These are phyloP conservation scores for Diachrysia chrysitis DNA, from an alignment of 2,888 invertebrate species.

Conservation along the genomic window DNA sequence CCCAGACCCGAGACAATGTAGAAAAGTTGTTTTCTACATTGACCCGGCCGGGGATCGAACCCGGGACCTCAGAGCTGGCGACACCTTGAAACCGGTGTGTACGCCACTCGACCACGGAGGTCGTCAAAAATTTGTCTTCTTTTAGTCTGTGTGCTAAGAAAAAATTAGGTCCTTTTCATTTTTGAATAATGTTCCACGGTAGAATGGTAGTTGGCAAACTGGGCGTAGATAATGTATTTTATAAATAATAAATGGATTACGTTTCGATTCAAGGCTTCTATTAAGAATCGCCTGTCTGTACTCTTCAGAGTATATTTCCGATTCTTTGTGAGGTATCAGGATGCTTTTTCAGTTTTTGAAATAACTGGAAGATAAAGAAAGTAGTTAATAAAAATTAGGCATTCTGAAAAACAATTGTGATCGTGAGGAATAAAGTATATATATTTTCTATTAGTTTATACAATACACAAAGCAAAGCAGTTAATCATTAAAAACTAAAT, in stretches of 20 bases:
- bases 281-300: conserved; percentile 23
- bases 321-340: conserved; percentile 18
- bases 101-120: too few relatives aligned
- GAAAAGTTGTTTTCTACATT: too few relatives aligned
- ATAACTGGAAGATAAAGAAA: conserved; percentile 33
- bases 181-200: conserved; percentile 55
- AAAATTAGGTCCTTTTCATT: conserved; percentile 38
- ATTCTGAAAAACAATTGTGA: background rate
- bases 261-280: conserved; percentile 21
- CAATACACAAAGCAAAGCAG: background rate
- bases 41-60: too few relatives aligned
- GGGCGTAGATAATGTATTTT: conserved; percentile 31
- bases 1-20: too few relatives aligned
- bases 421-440: background rate
- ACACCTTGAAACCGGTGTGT: too few relatives aligned
- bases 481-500: conserved; percentile 18
- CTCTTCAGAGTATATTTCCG: conserved; percentile 17
- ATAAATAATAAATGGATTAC: conserved; percentile 39
- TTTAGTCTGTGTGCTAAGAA: conserved; percentile 32
- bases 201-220: conserved; percentile 33
- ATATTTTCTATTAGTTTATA: conserved; percentile 1
- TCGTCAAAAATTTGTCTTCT: conserved; percentile 39
- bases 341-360: conserved; percentile 8
- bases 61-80: too few relatives aligned
- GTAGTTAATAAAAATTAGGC: background rate